These are phyloP conservation scores for Palythoa grandis DNA, from an alignment of 92 coral and sea anemone species.

Conservation along the genomic window DNA sequence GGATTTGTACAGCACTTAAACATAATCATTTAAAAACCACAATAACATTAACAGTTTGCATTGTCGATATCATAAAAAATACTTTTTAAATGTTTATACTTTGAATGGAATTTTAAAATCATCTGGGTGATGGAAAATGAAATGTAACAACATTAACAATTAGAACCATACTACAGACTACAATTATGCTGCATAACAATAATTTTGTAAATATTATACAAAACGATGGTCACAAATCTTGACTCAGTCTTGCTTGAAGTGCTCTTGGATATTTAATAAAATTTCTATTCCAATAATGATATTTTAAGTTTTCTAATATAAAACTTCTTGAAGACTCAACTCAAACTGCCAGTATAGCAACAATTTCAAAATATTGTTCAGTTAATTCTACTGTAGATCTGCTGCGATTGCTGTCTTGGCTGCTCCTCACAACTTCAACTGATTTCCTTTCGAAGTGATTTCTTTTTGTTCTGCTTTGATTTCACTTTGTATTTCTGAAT, in stretches of 20 bases:
- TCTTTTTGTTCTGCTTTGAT: too few relatives aligned
- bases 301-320: conserved; percentile 14
- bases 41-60: too few relatives aligned
- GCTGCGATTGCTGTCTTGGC: conserved; percentile 11
- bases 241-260: conserved; percentile 9
- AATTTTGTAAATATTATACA: neutral
- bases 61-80: too few relatives aligned
- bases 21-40: too few relatives aligned
- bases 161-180: conserved; percentile 4
- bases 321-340: conserved; percentile 4
- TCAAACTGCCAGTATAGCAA: conserved; percentile 13
- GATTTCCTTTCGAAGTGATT: too few relatives aligned
- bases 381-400: conserved; percentile 10
- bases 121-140: too few relatives aligned
- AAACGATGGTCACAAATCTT: conserved; percentile 11
- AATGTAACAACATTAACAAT: neutral
- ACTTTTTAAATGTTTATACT: too few relatives aligned
- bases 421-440: conserved; percentile 18
- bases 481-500: too few relatives aligned
- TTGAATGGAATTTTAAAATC: too few relatives aligned
- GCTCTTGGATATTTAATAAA: conserved; percentile 17
- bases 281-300: conserved; percentile 4
- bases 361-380: conserved; percentile 20
- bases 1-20: too few relatives aligned
- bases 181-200: conserved; percentile 12